These are phyloP conservation scores for Chromobotia macracanthus DNA, from an alignment of 2,797 vertebrate genomes.

Conservation along the genomic window DNA sequence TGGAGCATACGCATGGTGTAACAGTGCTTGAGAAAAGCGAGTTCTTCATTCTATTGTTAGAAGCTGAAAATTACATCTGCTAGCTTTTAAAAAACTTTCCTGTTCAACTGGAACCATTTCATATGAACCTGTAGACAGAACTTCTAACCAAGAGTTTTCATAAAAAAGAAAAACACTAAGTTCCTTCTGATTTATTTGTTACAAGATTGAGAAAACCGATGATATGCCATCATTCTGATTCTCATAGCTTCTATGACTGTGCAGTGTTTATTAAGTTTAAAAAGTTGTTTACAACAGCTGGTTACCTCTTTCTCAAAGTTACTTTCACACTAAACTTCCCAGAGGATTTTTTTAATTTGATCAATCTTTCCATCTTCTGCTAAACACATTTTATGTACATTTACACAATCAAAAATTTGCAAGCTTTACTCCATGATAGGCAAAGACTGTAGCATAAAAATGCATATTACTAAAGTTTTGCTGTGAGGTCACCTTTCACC, in stretches of 20 bases:
- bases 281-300: not conserved
- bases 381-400: not conserved
- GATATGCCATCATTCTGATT: no score
- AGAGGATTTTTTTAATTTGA: conserved; percentile 39
- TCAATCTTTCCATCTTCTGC: not conserved
- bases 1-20: not conserved
- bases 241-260: no score
- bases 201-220: no score
- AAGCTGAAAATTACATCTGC: conserved; percentile 32
- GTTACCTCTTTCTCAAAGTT: not conserved
- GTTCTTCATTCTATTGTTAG: conserved; percentile 36
- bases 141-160: not conserved
- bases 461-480: not conserved
- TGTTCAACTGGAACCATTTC: not conserved
- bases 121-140: conserved; percentile 4
- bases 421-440: not conserved
- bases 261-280: not conserved
- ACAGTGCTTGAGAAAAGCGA: conserved; percentile 1
- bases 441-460: no score
- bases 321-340: not conserved
- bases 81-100: not conserved
- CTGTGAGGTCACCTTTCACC: not conserved
- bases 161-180: not conserved
- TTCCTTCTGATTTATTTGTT: not conserved
- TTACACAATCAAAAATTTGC: not conserved